phyloP scores from a whole-genome alignment of 2,113 vertebrate genomes.

The Willisornis vidua region DNA sequence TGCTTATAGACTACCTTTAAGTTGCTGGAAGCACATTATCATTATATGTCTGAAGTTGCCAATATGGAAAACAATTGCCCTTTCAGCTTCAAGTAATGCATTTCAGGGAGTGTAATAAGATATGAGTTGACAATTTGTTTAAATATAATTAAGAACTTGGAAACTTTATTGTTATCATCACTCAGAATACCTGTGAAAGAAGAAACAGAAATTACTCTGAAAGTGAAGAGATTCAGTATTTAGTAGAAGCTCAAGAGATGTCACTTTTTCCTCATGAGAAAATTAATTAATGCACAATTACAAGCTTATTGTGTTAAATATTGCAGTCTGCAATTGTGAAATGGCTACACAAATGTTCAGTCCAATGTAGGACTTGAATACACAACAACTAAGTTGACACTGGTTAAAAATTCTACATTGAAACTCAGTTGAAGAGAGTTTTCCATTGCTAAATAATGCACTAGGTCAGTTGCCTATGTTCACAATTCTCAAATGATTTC shows the following conservation, averaged over 20 bases:
- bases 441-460: neutral
- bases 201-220: neutral
- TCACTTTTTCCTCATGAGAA: neutral
- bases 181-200: neutral
- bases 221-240: neutral
- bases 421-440: neutral
- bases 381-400: neutral
- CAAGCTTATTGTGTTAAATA: fast-evolving
- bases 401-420: neutral
- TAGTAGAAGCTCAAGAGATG: neutral
- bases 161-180: neutral
- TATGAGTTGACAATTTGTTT: neutral
- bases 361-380: neutral
- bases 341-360: neutral
- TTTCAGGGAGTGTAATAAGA: neutral
- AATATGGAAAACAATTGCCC: neutral
- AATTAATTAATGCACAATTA: neutral
- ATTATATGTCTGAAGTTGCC: neutral
- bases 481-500: neutral
- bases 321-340: neutral
- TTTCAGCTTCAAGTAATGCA: neutral
- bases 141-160: neutral
- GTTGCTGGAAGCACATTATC: neutral
- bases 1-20: neutral
- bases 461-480: neutral